Evolutionary conservation across 2,797 vertebrate genomes (phyloP).

Genomic region (Intellagama lesueurii): DNA sequence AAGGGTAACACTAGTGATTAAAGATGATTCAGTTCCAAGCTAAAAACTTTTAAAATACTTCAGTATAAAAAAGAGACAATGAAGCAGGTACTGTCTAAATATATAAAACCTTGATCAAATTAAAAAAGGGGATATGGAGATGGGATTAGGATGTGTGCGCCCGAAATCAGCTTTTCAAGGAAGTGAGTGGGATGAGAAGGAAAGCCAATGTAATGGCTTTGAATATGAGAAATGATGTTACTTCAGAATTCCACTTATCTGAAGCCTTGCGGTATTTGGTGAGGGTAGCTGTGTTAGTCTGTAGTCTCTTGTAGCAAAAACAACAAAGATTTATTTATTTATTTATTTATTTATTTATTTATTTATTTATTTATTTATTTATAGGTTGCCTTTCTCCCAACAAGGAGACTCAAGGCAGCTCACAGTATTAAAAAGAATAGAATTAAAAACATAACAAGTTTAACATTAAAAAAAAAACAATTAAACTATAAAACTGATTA

Average conservation of each 20-base stretch:
- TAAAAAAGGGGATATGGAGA: neutral
- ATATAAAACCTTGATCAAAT: constrained; percentile 5
- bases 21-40: neutral
- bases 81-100: neutral
- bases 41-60: neutral
- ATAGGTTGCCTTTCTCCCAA: too few relatives aligned
- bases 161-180: neutral
- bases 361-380: too few relatives aligned
- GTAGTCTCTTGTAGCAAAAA: neutral
- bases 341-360: too few relatives aligned
- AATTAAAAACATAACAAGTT: too few relatives aligned
- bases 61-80: neutral
- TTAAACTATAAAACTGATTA: too few relatives aligned
- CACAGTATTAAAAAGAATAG: too few relatives aligned
- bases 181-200: neutral
- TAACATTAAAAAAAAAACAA: too few relatives aligned
- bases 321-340: too few relatives aligned
- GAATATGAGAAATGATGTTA: too few relatives aligned
- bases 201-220: neutral
- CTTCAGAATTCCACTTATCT: neutral
- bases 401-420: too few relatives aligned
- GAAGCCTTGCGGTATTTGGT: neutral
- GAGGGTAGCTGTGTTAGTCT: too few relatives aligned
- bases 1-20: neutral
- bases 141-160: neutral